A percentile compares a stretch with the other conserved stretches of the same genome.
phyloP scores from a whole-genome alignment of 2,797 vertebrate genomes.

The Dallia pectoralis region DNA sequence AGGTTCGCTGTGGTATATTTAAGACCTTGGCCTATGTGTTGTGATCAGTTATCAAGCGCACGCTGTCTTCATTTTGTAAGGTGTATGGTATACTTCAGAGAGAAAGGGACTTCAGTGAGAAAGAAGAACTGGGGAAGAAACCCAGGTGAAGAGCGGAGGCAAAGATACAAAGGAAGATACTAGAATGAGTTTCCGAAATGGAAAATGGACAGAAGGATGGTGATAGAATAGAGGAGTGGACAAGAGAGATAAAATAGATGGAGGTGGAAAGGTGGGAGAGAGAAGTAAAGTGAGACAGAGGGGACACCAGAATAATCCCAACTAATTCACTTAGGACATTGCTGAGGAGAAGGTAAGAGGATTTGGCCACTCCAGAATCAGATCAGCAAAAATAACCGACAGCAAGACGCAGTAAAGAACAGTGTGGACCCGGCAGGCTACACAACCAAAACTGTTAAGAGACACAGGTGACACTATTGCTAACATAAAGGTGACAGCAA shows the following conservation, averaged over 20 bases:
- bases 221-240: neutral
- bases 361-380: slow-evolving; percentile 87
- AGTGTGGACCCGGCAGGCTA: slow-evolving; percentile 26
- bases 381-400: slow-evolving; percentile 79
- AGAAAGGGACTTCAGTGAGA: neutral
- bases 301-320: slow-evolving; percentile 70
- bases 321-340: slow-evolving; percentile 84
- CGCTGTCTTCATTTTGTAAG: neutral
- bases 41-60: neutral
- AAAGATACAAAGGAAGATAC: slow-evolving; percentile 11
- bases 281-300: slow-evolving; percentile 50
- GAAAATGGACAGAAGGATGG: slow-evolving; percentile 30
- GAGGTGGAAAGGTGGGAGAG: slow-evolving; percentile 28
- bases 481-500: slow-evolving; percentile 17
- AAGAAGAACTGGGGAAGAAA: neutral
- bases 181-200: neutral
- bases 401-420: slow-evolving; percentile 48
- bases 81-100: neutral
- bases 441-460: slow-evolving; percentile 27
- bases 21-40: neutral
- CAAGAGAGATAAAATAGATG: slow-evolving; percentile 15
- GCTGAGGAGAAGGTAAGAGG: slow-evolving; percentile 84
- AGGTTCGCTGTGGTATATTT: neutral
- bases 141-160: neutral
- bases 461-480: slow-evolving; percentile 36